Base-by-base conservation (phyloP, 1,140 invertebrate genomes). In the Apis dorsata region DNA sequence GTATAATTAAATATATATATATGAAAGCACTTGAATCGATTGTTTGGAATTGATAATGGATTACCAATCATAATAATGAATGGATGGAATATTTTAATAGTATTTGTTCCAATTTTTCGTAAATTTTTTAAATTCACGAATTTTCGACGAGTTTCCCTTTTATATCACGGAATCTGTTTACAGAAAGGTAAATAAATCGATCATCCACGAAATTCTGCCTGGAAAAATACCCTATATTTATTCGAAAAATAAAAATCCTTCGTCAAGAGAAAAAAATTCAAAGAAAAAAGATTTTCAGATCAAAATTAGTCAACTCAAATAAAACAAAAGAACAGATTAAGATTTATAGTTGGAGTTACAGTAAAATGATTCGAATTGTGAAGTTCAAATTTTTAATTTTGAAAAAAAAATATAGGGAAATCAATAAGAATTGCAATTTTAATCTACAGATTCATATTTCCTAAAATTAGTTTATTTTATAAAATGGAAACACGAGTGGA, bases 161-260 rank as follows among this genome's bases (percentile, higher is more conserved):
- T 24, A 2, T 10, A 13, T 0, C 19, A 4, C 1, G 19, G 44
- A n/a, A 72, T 51, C 49, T 63, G 24, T 79, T 62, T 60, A 34
- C 57, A 60, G 62, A n/a, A 10, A 34, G 12, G 24, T 60, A 76
- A 77, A 77, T 62, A 66, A 53, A 77, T 77, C 74, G 62, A 77
- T 77, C 74, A 55, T 34, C 13, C 74, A 49, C 10, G 9, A 77
- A 65, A 65, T 66, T 15, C 10, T 9, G 24, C 51, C 19, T 66
- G 51, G 55, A 66, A 53, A 17, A 55, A 24, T 21, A 11, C 4
- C 1, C 44, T 13, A 10, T 15, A 53, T 19, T 24, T 15, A n/a
- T n/a, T 13, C 44, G 19, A 74, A 74, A 62, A 74, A 28, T 19
- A 60, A 17, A 28, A n/a, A 19, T 49, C 11, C 5, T 62, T 9